These are phyloP conservation scores for Drosophila orena DNA, from an alignment of 1,140 invertebrate genomes.

Conservation along the genomic window DNA sequence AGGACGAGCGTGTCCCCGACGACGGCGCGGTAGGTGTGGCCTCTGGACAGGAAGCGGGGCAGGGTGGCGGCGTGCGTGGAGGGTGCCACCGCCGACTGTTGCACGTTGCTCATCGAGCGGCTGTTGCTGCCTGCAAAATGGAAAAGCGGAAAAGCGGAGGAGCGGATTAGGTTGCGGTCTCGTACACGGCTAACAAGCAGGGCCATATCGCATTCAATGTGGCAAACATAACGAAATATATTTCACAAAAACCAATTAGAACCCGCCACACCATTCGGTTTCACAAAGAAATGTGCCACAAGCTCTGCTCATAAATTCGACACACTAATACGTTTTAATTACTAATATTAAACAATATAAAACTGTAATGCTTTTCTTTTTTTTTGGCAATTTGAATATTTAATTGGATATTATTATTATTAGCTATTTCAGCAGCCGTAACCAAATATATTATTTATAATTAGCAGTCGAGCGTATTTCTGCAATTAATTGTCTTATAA, in stretches of 20 bases:
- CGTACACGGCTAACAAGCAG: constrained; percentile 2
- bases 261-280: neutral
- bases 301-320: neutral
- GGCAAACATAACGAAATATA: no score
- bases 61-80: constrained; percentile 58
- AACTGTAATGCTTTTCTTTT: no score
- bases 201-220: neutral
- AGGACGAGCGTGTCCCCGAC: constrained; percentile 90
- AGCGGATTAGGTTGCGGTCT: constrained; percentile 14
- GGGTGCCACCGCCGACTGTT: constrained; percentile 45
- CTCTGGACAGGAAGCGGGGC: constrained; percentile 89
- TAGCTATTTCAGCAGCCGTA: neutral
- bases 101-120: constrained; percentile 72
- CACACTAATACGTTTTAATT: neutral
- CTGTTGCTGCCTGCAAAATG: constrained; percentile 66
- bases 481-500: constrained; percentile 1
- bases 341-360: neutral
- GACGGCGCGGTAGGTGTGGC: constrained; percentile 90
- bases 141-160: neutral
- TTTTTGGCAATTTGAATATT: neutral
- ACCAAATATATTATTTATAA: neutral
- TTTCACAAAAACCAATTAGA: neutral
- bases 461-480: neutral
- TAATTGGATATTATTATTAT: neutral
- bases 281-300: neutral